Evolutionary conservation across 1,140 invertebrate species (phyloP).

Genomic region (Drosophila malerkotliana): DNA sequence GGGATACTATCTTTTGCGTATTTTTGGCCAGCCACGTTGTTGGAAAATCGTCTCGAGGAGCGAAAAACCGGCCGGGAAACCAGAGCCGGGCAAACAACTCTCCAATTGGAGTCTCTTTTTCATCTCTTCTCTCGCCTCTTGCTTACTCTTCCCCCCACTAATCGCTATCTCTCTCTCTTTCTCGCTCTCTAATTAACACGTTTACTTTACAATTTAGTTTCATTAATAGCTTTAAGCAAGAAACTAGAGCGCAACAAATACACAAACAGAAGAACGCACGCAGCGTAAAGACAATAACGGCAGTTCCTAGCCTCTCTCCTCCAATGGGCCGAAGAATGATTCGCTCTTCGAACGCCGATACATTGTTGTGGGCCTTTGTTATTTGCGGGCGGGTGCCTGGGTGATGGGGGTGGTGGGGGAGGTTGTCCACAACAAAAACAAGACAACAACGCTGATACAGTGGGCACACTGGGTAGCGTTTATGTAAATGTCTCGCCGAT

Average conservation of each 20-base stretch:
- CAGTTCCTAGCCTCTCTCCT: slow-evolving; percentile 20
- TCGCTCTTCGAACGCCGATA: slow-evolving; percentile 55
- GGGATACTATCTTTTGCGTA: slow-evolving; percentile 26
- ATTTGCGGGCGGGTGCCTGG: slow-evolving; percentile 60
- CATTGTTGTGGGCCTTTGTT: slow-evolving; percentile 62
- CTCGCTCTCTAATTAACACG: slow-evolving; percentile 63
- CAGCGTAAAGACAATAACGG: slow-evolving; percentile 59
- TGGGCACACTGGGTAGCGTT: slow-evolving; percentile 28
- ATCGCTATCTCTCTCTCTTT: neutral
- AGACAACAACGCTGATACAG: slow-evolving; percentile 15
- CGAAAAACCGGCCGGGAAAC: slow-evolving; percentile 76
- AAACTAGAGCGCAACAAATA: slow-evolving; percentile 54
- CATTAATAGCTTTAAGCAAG: slow-evolving; percentile 58
- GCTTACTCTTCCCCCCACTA: slow-evolving; percentile 4
- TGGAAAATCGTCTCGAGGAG: slow-evolving; percentile 45
- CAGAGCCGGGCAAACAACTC: slow-evolving; percentile 58
- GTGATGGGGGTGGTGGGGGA: neutral
- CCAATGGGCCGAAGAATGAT: too few relatives aligned
- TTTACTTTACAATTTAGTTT: slow-evolving; percentile 70
- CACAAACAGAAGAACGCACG: slow-evolving; percentile 33
- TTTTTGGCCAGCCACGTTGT: slow-evolving; percentile 70
- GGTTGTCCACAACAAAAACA: slow-evolving; percentile 18
- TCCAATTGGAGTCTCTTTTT: slow-evolving; percentile 72
- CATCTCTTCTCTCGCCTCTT: slow-evolving; percentile 27
- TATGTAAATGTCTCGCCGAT: slow-evolving; percentile 33